phyloP scores from a whole-genome alignment of 2,888 invertebrate genomes.

The Ophioninae sp. region DNA sequence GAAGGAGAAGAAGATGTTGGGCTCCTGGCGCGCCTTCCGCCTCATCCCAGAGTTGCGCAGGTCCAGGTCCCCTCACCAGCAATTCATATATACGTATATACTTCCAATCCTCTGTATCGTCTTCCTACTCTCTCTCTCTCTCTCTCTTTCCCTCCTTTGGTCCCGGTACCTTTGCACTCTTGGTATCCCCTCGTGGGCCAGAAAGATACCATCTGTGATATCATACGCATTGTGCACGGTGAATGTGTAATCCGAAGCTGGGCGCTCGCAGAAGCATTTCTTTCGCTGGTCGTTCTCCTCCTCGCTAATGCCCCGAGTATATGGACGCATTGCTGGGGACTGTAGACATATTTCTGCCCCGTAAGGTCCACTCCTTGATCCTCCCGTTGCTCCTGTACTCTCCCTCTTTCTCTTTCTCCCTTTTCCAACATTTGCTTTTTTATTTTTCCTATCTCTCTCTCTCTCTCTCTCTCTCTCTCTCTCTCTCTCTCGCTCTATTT shows the following conservation, averaged over 20 bases:
- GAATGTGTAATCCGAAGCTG: slow-evolving; percentile 67
- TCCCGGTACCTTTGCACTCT: slow-evolving; percentile 19
- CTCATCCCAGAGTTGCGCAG: slow-evolving; percentile 59
- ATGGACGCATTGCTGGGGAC: slow-evolving; percentile 42
- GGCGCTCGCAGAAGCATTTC: slow-evolving; percentile 60
- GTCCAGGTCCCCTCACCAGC: slow-evolving; percentile 49
- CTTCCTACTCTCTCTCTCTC: slow-evolving; percentile 20
- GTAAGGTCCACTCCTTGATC: slow-evolving; percentile 30
- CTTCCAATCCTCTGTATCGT: slow-evolving; percentile 14
- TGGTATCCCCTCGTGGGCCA: slow-evolving; percentile 35
- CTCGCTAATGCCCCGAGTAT: slow-evolving; percentile 55
- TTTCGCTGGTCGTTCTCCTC: slow-evolving; percentile 56
- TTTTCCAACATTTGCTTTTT: slow-evolving; percentile 31
- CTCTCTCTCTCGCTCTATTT: slow-evolving; percentile 4
- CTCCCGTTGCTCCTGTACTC: slow-evolving; percentile 41
- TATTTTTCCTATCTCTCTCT: not conserved
- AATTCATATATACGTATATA: slow-evolving; percentile 11
- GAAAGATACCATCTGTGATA: slow-evolving; percentile 62
- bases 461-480: slow-evolving; percentile 1
- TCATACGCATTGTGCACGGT: slow-evolving; percentile 66
- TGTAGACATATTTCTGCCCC: slow-evolving; percentile 39
- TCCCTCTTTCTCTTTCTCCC: slow-evolving; percentile 18
- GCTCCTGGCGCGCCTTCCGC: slow-evolving; percentile 53
- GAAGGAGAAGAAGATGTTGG: slow-evolving; percentile 46
- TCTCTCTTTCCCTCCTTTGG: slow-evolving; percentile 2